These are phyloP conservation scores for Petrocephalus zakoni DNA, from an alignment of 2,113 vertebrate species.

Conservation along the genomic window DNA sequence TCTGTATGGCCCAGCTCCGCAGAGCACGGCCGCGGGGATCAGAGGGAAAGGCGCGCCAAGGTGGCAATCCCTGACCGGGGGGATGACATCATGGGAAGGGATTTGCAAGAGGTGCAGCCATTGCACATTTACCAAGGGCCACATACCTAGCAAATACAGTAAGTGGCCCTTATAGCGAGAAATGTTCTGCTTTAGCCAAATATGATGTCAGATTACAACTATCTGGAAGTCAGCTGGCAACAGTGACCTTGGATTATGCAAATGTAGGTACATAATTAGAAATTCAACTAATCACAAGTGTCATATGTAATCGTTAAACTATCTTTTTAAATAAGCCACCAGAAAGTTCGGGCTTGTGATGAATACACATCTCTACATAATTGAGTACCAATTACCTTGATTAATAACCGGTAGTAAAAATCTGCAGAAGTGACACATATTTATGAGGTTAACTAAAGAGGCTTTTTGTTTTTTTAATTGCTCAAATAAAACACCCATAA, in stretches of 20 bases:
- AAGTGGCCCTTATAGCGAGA: neutral
- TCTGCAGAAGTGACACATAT: neutral
- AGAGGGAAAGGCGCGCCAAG: neutral
- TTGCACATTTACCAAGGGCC: neutral
- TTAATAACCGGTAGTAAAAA: neutral
- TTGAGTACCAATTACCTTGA: neutral
- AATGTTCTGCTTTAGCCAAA: neutral
- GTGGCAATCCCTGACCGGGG: neutral
- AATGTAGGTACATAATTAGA: neutral
- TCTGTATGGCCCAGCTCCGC: neutral
- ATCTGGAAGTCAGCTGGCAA: neutral
- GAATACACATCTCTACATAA: neutral
- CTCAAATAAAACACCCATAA: neutral
- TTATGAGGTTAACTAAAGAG: neutral
- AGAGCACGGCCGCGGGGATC: neutral
- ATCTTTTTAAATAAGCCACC: neutral
- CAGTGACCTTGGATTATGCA: neutral
- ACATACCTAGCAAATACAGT: neutral
- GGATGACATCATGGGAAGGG: neutral
- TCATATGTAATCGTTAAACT: neutral
- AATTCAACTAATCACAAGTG: neutral
- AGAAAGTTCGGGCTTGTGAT: neutral
- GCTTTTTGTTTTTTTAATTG: neutral
- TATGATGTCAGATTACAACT: neutral
- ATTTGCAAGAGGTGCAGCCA: neutral